These are phyloP conservation scores for Condylura cristata DNA, from an alignment of 2,113 vertebrate species.

Conservation along the genomic window DNA sequence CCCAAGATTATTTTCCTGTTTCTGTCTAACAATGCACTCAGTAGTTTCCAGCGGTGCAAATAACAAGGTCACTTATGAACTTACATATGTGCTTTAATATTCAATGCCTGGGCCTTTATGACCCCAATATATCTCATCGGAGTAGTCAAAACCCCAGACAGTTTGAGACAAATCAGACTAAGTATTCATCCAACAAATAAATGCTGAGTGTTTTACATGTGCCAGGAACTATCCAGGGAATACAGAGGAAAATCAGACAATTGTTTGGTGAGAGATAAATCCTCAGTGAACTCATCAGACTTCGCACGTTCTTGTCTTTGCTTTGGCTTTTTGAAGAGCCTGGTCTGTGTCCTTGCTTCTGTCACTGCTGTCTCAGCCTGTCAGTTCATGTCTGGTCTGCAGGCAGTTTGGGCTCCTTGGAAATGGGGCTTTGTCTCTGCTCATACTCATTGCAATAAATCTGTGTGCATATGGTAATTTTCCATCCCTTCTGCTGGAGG, in stretches of 20 bases:
- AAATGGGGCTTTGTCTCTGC: not conserved
- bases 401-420: not conserved
- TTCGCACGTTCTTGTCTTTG: conserved; percentile 1
- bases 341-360: not conserved
- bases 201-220: not conserved
- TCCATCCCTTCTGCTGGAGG: not conserved
- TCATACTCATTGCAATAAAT: not conserved
- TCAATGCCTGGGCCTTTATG: not conserved
- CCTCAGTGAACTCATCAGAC: not conserved
- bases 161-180: not conserved
- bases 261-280: not conserved
- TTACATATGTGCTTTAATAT: not conserved
- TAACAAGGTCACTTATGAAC: not conserved
- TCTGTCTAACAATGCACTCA: not conserved
- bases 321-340: conserved; percentile 3
- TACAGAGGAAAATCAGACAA: not conserved
- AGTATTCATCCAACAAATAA: not conserved
- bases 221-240: not conserved
- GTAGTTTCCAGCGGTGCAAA: not conserved
- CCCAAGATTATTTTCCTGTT: not conserved
- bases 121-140: not conserved
- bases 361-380: not conserved
- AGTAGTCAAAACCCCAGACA: conserved; percentile 19
- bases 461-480: not conserved
- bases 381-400: not conserved